A percentile compares a stretch with the other conserved stretches of the same genome.
Evolutionary conservation across 2,888 invertebrate species (phyloP).

Genomic region (Eubasilissa splendida): DNA sequence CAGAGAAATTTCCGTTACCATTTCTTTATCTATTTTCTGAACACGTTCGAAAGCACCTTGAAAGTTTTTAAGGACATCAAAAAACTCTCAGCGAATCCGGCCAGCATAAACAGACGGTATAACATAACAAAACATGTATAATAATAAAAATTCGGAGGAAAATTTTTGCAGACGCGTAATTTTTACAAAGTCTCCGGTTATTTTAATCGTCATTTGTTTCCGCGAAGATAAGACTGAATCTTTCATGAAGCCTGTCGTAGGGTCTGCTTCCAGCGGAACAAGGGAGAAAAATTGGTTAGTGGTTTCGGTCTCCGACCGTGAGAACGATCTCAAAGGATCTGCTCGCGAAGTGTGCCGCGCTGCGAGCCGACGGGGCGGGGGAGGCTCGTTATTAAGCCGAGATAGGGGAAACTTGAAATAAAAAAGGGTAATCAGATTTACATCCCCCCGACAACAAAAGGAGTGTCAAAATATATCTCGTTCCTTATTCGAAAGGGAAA

Average conservation of each 20-base stretch:
- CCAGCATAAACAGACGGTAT: too few species aligned
- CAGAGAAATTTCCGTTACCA: too few species aligned
- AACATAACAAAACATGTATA: too few species aligned
- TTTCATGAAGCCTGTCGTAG: conserved; percentile 55
- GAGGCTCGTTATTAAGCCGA: conserved; percentile 9
- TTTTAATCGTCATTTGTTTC: neutral
- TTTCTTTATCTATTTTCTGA: too few species aligned
- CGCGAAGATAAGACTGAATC: conserved; percentile 37
- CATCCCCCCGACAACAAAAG: conserved; percentile 45
- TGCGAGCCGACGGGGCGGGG: neutral
- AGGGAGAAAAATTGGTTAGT: conserved; percentile 53
- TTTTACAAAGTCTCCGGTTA: too few species aligned
- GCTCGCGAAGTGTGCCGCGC: neutral
- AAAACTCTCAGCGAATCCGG: too few species aligned
- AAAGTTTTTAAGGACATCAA: too few species aligned
- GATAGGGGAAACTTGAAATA: conserved; percentile 3
- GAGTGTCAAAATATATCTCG: conserved; percentile 44
- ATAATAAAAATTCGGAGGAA: too few species aligned
- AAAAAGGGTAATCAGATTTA: conserved; percentile 55
- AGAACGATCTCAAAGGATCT: conserved; percentile 36
- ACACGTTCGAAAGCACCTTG: too few species aligned
- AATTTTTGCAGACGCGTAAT: too few species aligned
- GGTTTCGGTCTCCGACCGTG: conserved; percentile 42
- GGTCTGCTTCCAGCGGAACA: conserved; percentile 43
- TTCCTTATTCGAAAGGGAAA: conserved; percentile 28